Percentiles rank a stretch among this genome's conserved stretches.
Conservation (phyloP, 2,888 invertebrate genomes). For the Brachypterus glaber region DNA sequence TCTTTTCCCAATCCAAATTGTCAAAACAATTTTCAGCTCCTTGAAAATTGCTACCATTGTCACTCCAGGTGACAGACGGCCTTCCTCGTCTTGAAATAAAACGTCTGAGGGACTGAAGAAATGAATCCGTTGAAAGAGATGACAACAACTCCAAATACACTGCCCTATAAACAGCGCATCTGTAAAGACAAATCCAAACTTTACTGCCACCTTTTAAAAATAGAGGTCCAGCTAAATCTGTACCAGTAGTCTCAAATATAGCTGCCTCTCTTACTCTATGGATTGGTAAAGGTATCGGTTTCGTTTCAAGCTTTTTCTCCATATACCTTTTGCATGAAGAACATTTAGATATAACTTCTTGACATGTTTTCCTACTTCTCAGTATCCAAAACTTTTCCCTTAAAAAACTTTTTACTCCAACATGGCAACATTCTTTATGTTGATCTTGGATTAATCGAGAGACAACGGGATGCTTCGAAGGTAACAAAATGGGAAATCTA, state of each 20-base stretch:
- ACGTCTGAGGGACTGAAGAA: constrained; percentile 26
- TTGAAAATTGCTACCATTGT: too few species aligned
- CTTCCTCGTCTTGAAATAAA: constrained; percentile 30
- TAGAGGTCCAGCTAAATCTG: constrained; percentile 35
- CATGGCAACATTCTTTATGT: too few species aligned
- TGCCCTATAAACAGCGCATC: constrained; percentile 33
- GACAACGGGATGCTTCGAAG: too few species aligned
- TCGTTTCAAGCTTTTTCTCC: constrained; percentile 15
- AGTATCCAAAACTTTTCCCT: constrained; percentile 18
- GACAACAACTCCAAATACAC: constrained; percentile 37
- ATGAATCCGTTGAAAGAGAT: constrained; percentile 26
- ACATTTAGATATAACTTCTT: constrained; percentile 14
- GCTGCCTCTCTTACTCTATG: constrained; percentile 24
- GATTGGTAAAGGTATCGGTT: constrained; percentile 23
- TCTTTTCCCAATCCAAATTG: constrained; percentile 23
- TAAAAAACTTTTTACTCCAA: constrained; percentile 13
- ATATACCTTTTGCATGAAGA: constrained; percentile 16
- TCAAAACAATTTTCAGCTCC: background rate
- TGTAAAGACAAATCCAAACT: constrained; percentile 32
- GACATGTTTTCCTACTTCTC: constrained; percentile 13
- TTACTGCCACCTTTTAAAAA: constrained; percentile 23
- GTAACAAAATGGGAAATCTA: too few species aligned
- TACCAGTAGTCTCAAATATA: constrained; percentile 28
- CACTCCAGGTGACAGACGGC: constrained; percentile 28
- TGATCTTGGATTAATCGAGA: too few species aligned